Percentiles rank a stretch among this genome's conserved stretches.
phyloP scores from a whole-genome alignment of 1,140 invertebrate genomes.

The Drosophila saltans region DNA sequence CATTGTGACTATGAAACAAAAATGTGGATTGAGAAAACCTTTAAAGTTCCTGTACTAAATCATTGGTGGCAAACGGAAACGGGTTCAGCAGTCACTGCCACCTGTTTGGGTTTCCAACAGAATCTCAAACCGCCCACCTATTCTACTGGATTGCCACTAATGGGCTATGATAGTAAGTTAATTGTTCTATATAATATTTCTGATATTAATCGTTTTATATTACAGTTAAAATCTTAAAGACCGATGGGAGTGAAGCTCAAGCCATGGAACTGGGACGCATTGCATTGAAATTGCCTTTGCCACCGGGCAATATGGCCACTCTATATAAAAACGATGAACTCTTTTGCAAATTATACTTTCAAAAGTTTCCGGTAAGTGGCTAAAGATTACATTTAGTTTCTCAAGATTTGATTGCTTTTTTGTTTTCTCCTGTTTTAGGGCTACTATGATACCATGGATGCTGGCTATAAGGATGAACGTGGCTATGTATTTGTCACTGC shows the following conservation, averaged over 20 bases:
- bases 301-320: conserved; percentile 93
- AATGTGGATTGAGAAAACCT: conserved; percentile 91
- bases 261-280: conserved; percentile 91
- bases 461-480: conserved; percentile 92
- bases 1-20: conserved; percentile 96
- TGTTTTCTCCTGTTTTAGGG: conserved; percentile 85
- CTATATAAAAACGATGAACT: conserved; percentile 92
- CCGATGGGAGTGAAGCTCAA: conserved; percentile 88
- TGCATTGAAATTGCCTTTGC: conserved; percentile 92
- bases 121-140: conserved; percentile 86
- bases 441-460: conserved; percentile 98
- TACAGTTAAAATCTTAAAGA: conserved; percentile 89
- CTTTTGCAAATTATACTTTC: conserved; percentile 92
- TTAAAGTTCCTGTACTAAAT: conserved; percentile 94
- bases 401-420: background rate
- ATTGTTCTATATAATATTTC: background rate
- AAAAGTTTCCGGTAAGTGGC: conserved; percentile 88
- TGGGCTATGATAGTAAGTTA: conserved; percentile 92
- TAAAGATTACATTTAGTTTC: background rate
- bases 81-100: conserved; percentile 93
- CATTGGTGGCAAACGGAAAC: conserved; percentile 99
- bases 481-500: conserved; percentile 95
- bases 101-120: conserved; percentile 90
- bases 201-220: conserved; percentile 48
- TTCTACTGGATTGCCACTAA: conserved; percentile 89